Base-by-base conservation (phyloP, 2,113 vertebrate species). In the Notarius lentiginosus region DNA sequence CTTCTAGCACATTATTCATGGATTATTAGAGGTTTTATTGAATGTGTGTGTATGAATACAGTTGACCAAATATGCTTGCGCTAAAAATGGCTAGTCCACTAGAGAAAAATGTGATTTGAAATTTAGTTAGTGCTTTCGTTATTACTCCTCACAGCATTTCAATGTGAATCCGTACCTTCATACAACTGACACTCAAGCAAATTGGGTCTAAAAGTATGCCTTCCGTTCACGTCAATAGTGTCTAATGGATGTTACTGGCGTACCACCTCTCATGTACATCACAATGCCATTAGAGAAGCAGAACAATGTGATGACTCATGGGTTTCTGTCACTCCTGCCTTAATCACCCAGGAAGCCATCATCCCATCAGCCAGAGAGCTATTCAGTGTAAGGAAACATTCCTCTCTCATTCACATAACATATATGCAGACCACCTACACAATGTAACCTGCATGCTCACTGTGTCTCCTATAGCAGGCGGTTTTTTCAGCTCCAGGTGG, bases 271-370 rank as follows among this genome's bases (percentile, higher is more conserved):
- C 30, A 47, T n/a, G 30, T 51, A 82, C 79, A 81, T 86, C 79
- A 61, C 30, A 30, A 82, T 73, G 66, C 65, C 85, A 80, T 86
- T 51, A 86, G 30, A 73, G 60, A 55, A 77, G 56, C 14, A 73
- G 55, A 82, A 49, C 66, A 81, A 60, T 82, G 79, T 82, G 85
- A 63, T 49, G 79, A 73, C 66, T 73, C n/a, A 5, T 12, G 65
- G 6, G 65, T 22, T 56, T 61, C 47, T 72, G 47, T 24, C 49
- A 24, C 41, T 79, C 49, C 17, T 53, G 51, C 24, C 24, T 55
- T 24, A 75, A 51, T 2, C 12, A 55, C 51, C 7, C 49, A 80
- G 63, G 12, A 85, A 30, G 17, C 56, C 51, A 24, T 66, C 15
- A 11, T 79, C n/a, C 27, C 9, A 79, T 79, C 73, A 66, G 60